Evolutionary conservation across 2,888 invertebrate species (phyloP).

Genomic region (Hylaea fasciaria): DNA sequence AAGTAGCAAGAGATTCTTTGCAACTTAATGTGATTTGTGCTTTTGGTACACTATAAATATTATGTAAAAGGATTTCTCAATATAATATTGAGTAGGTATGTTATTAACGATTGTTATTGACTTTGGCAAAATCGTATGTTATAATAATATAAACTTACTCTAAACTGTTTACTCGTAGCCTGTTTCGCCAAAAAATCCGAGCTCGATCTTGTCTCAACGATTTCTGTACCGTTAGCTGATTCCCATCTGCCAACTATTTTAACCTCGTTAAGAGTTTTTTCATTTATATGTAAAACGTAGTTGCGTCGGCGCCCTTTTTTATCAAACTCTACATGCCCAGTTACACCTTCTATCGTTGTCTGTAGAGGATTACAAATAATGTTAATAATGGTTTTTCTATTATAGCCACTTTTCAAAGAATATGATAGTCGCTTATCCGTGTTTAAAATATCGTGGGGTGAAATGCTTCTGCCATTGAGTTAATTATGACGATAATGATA

Average conservation of each 20-base stretch:
- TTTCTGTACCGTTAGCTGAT: conserved; percentile 79
- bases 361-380: conserved; percentile 53
- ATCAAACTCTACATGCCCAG: conserved; percentile 89
- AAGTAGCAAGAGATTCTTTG: too few relatives aligned
- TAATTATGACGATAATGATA: not conserved
- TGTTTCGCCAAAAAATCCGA: conserved; percentile 77
- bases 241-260: conserved; percentile 68
- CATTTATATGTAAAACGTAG: conserved; percentile 88
- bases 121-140: too few relatives aligned
- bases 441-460: too few relatives aligned
- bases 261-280: conserved; percentile 64
- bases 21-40: too few relatives aligned
- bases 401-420: too few relatives aligned
- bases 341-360: conserved; percentile 87
- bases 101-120: too few relatives aligned
- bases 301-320: conserved; percentile 87
- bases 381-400: not conserved
- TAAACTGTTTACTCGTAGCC: conserved; percentile 64
- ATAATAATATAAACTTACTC: conserved; percentile 24
- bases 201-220: conserved; percentile 74
- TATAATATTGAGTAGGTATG: too few relatives aligned
- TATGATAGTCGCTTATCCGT: too few relatives aligned
- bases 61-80: too few relatives aligned
- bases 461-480: too few relatives aligned
- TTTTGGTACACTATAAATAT: too few relatives aligned